Conservation (phyloP, 2,113 vertebrate species). For the Prolemur simus region DNA sequence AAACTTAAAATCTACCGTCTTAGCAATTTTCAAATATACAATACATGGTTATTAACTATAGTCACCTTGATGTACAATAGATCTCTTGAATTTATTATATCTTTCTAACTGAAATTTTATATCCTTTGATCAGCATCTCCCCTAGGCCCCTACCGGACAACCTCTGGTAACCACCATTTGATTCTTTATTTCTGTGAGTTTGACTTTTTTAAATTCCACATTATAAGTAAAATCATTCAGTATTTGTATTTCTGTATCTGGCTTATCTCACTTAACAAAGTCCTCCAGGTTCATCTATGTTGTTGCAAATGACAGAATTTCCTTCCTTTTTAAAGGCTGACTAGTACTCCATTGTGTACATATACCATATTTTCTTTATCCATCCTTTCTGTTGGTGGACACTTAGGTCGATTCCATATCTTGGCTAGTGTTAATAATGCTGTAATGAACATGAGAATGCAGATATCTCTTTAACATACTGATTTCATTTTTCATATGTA, state of each 20-base stretch:
- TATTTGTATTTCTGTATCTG: not conserved
- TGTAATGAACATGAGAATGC: too few species aligned
- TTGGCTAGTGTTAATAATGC: too few species aligned
- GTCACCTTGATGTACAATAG: not conserved
- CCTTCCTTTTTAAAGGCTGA: not conserved
- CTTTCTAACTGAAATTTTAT: not conserved
- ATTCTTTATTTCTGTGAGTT: not conserved
- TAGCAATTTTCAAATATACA: not conserved
- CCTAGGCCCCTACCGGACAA: not conserved
- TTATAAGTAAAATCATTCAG: not conserved
- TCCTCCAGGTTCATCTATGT: not conserved
- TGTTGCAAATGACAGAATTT: not conserved
- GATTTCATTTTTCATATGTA: too few species aligned
- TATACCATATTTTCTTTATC: too few species aligned
- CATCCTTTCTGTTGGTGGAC: too few species aligned
- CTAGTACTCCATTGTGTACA: not conserved
- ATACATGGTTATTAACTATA: not conserved
- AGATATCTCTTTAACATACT: too few species aligned
- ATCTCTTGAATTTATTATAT: not conserved
- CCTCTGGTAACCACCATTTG: not conserved
- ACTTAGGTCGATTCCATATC: too few species aligned
- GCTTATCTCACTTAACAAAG: not conserved
- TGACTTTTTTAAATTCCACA: not conserved
- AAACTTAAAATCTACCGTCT: not conserved
- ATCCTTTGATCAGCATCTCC: not conserved